A percentile compares a stretch with the other conserved stretches of the same genome.
phyloP scores from a whole-genome alignment of 2,888 invertebrate genomes.

The Petrophora chlorosata region DNA sequence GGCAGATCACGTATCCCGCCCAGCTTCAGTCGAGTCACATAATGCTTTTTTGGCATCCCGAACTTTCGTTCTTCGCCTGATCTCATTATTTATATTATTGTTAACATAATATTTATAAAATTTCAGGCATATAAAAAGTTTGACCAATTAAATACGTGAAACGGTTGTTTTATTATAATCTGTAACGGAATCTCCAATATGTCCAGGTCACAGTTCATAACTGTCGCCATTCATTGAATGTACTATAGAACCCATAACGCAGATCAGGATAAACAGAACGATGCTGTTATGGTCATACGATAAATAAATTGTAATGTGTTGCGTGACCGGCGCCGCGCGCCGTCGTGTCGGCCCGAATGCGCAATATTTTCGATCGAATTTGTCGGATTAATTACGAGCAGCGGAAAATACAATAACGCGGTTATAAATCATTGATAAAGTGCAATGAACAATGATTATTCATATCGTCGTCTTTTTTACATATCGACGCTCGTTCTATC shows the following conservation, averaged over 20 bases:
- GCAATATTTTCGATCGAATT: conserved; percentile 50
- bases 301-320: conserved; percentile 2
- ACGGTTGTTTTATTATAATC: too few species aligned
- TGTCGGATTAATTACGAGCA: conserved; percentile 61
- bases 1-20: too few species aligned
- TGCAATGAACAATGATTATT: conserved; percentile 67
- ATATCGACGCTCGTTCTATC: conserved; percentile 34
- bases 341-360: conserved; percentile 22
- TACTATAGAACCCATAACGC: neutral
- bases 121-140: too few species aligned
- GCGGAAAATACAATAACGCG: conserved; percentile 65
- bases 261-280: neutral
- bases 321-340: neutral
- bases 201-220: too few species aligned
- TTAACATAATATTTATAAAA: too few species aligned
- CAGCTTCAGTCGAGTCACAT: too few species aligned
- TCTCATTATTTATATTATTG: too few species aligned
- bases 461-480: conserved; percentile 56
- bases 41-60: too few species aligned
- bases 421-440: conserved; percentile 66
- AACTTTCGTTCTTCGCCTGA: too few species aligned
- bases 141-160: too few species aligned
- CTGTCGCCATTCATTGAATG: too few species aligned
- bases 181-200: too few species aligned
- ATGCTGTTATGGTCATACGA: neutral